A percentile compares a stretch with the other conserved stretches of the same genome.
Conservation (phyloP, 2,888 invertebrate genomes). For the Dyspetes luteomarginatus region DNA sequence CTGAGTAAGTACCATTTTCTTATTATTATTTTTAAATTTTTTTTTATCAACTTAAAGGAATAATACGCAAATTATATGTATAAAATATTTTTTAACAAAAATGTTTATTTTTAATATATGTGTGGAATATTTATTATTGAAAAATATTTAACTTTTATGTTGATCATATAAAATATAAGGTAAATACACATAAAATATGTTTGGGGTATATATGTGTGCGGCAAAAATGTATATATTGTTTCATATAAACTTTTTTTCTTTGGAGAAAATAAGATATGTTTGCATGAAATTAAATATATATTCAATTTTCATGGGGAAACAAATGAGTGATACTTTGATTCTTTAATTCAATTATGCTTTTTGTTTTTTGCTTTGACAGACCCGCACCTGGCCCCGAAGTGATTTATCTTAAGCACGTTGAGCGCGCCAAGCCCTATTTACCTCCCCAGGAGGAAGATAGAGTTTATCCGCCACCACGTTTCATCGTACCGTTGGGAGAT, state of each 20-base stretch:
- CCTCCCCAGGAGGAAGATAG: conserved; percentile 93
- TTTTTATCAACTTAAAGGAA: too few species aligned
- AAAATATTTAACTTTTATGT: conserved; percentile 1
- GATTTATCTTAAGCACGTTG: conserved; percentile 96
- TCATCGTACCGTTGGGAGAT: conserved; percentile 94
- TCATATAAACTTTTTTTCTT: too few species aligned
- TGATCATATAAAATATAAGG: background rate
- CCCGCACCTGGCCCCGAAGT: conserved; percentile 96
- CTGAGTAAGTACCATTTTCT: conserved; percentile 89
- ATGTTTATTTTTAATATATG: background rate
- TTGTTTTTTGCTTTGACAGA: conserved; percentile 83
- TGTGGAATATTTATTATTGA: too few species aligned
- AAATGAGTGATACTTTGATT: too few species aligned
- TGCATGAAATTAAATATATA: too few species aligned
- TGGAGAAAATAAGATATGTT: too few species aligned
- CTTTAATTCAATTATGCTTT: conserved; percentile 1
- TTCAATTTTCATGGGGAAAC: too few species aligned
- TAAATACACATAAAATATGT: too few species aligned
- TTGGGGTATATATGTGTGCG: too few species aligned
- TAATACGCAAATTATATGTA: too few species aligned
- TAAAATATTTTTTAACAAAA: background rate
- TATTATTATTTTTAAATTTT: background rate
- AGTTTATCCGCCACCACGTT: conserved; percentile 95
- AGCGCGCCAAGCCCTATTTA: conserved; percentile 92
- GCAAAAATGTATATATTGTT: too few species aligned